Percentiles rank a stretch among this genome's conserved stretches.
phyloP scores from a whole-genome alignment of 2,113 vertebrate genomes.

The Sialia sialis region DNA sequence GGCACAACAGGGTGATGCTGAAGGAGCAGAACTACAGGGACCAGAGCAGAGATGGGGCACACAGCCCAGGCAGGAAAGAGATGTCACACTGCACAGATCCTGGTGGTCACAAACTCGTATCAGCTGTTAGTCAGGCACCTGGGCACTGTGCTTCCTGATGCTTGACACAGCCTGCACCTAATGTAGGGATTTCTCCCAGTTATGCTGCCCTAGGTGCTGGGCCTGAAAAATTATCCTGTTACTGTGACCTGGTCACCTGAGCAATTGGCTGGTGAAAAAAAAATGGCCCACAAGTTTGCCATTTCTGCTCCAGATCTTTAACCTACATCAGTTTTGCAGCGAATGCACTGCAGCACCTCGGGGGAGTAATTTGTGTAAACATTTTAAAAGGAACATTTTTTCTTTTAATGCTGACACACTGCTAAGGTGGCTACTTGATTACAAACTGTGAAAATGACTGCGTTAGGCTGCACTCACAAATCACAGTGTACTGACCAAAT shows the following conservation, averaged over 20 bases:
- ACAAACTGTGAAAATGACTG: constrained; percentile 43
- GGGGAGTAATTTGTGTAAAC: constrained; percentile 34
- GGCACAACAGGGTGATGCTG: accelerated
- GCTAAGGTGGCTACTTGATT: constrained; percentile 42
- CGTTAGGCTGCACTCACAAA: constrained; percentile 31
- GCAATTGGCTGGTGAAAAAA: not conserved
- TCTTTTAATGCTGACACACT: constrained; percentile 47
- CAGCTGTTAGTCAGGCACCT: not conserved
- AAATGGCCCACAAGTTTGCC: not conserved
- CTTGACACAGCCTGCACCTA: not conserved
- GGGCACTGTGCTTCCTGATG: not conserved
- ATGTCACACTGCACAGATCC: not conserved
- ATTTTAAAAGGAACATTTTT: constrained; percentile 46
- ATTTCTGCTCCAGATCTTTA: constrained; percentile 4
- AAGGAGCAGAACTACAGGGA: not conserved
- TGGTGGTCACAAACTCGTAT: not conserved
- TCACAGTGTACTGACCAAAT: constrained; percentile 46
- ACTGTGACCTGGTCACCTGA: not conserved
- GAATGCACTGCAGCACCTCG: not conserved
- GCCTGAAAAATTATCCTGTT: not conserved
- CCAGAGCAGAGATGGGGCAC: not conserved
- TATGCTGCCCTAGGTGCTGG: not conserved
- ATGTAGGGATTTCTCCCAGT: not conserved
- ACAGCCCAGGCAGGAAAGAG: not conserved
- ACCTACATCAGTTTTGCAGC: not conserved